A percentile compares a stretch with the other conserved stretches of the same genome.
Evolutionary conservation across 2,888 invertebrate species (phyloP).

Genomic region (Sacculina carcini): DNA sequence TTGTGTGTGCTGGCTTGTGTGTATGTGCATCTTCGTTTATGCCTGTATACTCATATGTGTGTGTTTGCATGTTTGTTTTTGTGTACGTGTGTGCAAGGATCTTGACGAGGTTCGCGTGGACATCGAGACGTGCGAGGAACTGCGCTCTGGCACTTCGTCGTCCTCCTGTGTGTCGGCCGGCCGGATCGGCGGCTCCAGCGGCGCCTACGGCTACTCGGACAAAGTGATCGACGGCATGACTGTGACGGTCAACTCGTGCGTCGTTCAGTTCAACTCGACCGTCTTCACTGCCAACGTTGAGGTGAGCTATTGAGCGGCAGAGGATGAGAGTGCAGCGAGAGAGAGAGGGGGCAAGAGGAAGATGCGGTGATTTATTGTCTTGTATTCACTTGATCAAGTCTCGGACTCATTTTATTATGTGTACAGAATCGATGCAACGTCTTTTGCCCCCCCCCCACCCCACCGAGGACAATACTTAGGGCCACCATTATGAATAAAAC

Average conservation of each 20-base stretch:
- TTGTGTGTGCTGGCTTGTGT: neutral
- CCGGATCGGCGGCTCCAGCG: slow-evolving; percentile 25
- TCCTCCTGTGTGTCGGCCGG: slow-evolving; percentile 13
- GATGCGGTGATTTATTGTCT: too few species aligned
- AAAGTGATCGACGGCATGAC: slow-evolving; percentile 95
- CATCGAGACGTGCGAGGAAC: slow-evolving; percentile 71
- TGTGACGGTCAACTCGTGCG: slow-evolving; percentile 76
- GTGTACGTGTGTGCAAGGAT: slow-evolving; percentile 28
- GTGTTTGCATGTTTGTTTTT: neutral
- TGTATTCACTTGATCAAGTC: too few species aligned
- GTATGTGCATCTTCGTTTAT: too few species aligned
- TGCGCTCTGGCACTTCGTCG: slow-evolving; percentile 24
- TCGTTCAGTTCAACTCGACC: slow-evolving; percentile 74
- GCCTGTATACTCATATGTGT: too few species aligned
- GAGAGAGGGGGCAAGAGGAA: too few species aligned
- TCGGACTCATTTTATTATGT: too few species aligned
- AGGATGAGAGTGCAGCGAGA: too few species aligned
- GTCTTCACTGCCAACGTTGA: slow-evolving; percentile 87
- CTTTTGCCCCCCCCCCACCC: too few species aligned
- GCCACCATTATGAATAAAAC: too few species aligned
- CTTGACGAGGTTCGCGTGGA: slow-evolving; percentile 81
- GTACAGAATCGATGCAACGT: too few species aligned
- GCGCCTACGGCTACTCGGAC: slow-evolving; percentile 55
- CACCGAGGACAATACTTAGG: too few species aligned
- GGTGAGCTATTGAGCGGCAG: slow-evolving; percentile 27